Conservation (phyloP, 2,888 invertebrate species). For the Cheilosia vulpina region DNA sequence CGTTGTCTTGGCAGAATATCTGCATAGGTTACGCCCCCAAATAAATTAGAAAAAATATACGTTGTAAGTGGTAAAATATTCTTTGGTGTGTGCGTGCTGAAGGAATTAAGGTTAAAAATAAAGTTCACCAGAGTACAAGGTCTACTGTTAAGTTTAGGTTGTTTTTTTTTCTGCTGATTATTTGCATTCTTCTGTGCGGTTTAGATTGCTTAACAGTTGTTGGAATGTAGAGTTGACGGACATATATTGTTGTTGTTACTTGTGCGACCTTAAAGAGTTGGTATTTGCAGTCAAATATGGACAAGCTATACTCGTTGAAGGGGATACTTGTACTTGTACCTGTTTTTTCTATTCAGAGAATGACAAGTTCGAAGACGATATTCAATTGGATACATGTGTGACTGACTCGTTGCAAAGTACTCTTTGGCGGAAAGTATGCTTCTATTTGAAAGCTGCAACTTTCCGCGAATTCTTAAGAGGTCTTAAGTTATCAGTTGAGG, state of each 20-base stretch:
- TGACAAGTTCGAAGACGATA: not conserved
- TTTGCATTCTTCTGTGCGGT: constrained; percentile 25
- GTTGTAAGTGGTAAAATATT: not conserved
- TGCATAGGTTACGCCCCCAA: constrained; percentile 49
- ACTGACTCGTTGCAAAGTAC: too few relatives aligned
- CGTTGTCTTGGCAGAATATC: constrained; percentile 42
- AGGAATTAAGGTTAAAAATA: constrained; percentile 59
- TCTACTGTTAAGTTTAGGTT: constrained; percentile 34
- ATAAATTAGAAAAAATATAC: constrained; percentile 29
- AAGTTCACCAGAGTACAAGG: constrained; percentile 65
- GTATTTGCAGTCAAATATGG: not conserved
- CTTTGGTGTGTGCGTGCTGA: constrained; percentile 6
- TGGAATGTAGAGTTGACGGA: not conserved
- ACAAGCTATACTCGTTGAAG: not conserved
- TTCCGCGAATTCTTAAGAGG: too few relatives aligned
- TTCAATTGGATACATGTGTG: not conserved
- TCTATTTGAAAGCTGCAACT: too few relatives aligned
- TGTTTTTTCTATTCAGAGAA: not conserved
- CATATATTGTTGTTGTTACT: not conserved
- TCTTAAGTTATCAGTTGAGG: too few relatives aligned
- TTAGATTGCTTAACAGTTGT: constrained; percentile 19
- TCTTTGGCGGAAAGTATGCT: too few relatives aligned
- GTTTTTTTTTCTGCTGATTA: constrained; percentile 33
- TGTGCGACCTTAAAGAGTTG: constrained; percentile 29
- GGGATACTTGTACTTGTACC: not conserved